Evolutionary conservation across 2,888 invertebrate species (phyloP).

Genomic region (Apamea monoglypha): DNA sequence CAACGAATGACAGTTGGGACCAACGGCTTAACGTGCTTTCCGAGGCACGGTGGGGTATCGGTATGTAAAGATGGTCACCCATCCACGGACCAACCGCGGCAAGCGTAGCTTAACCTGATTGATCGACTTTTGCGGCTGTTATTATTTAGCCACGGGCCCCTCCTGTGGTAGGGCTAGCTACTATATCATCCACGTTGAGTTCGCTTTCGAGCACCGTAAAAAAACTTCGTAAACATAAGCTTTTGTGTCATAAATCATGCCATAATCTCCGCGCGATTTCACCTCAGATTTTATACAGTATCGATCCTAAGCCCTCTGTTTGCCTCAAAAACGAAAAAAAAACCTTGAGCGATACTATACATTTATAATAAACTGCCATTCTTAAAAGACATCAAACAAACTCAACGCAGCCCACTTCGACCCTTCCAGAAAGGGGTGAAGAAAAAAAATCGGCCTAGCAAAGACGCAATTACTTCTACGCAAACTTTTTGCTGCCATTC

Average conservation of each 20-base stretch:
- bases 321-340: constrained; percentile 36
- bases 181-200: neutral
- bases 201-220: neutral
- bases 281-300: constrained; percentile 34
- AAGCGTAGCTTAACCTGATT: too few relatives aligned
- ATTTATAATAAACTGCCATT: constrained; percentile 66
- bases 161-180: too few relatives aligned
- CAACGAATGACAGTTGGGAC: too few relatives aligned
- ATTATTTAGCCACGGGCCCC: too few relatives aligned
- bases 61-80: too few relatives aligned
- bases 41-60: too few relatives aligned
- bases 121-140: too few relatives aligned
- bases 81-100: too few relatives aligned
- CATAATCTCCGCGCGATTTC: neutral
- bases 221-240: neutral
- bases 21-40: too few relatives aligned
- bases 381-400: constrained; percentile 70
- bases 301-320: constrained; percentile 37
- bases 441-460: constrained; percentile 81
- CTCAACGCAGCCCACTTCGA: constrained; percentile 67
- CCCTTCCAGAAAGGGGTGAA: constrained; percentile 78
- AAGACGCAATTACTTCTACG: constrained; percentile 88
- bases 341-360: constrained; percentile 53
- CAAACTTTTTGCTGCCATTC: constrained; percentile 66
- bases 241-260: neutral